phyloP scores from a whole-genome alignment of 2,888 invertebrate genomes.

The Acrocera orbiculus region DNA sequence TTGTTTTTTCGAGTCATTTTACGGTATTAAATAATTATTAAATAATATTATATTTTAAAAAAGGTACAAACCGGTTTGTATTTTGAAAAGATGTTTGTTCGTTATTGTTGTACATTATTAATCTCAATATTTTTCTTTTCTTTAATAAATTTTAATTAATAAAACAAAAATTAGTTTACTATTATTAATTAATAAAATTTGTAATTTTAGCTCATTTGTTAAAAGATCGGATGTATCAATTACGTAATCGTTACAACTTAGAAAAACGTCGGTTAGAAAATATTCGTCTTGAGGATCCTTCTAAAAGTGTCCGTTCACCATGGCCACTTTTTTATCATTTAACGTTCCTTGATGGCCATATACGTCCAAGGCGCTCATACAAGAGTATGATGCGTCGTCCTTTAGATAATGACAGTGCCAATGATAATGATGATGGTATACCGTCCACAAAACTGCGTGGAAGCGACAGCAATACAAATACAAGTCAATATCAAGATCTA shows the following conservation, averaged over 20 bases:
- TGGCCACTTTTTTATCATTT: constrained; percentile 30
- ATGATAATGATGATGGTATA: neutral
- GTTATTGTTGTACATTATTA: too few species aligned
- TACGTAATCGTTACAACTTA: constrained; percentile 31
- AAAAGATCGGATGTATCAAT: constrained; percentile 30
- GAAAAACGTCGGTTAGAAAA: constrained; percentile 30
- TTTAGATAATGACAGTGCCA: too few species aligned
- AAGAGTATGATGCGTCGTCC: constrained; percentile 19
- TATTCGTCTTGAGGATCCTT: constrained; percentile 18
- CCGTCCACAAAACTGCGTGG: too few species aligned
- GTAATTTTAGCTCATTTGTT: constrained; percentile 22
- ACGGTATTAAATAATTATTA: too few species aligned
- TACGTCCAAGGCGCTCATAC: constrained; percentile 27
- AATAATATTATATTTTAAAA: too few species aligned
- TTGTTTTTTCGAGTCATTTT: too few species aligned
- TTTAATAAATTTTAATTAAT: neutral
- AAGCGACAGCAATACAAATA: neutral
- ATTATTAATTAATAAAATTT: neutral
- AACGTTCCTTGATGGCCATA: constrained; percentile 28
- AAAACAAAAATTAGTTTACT: too few species aligned
- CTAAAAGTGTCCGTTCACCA: constrained; percentile 19
- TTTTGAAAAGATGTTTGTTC: too few species aligned
- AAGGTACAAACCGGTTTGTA: too few species aligned
- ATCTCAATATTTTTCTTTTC: neutral
- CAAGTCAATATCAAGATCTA: neutral